These are phyloP conservation scores for Gonatopus flavifemur DNA, from an alignment of 1,140 invertebrate species.

Conservation along the genomic window DNA sequence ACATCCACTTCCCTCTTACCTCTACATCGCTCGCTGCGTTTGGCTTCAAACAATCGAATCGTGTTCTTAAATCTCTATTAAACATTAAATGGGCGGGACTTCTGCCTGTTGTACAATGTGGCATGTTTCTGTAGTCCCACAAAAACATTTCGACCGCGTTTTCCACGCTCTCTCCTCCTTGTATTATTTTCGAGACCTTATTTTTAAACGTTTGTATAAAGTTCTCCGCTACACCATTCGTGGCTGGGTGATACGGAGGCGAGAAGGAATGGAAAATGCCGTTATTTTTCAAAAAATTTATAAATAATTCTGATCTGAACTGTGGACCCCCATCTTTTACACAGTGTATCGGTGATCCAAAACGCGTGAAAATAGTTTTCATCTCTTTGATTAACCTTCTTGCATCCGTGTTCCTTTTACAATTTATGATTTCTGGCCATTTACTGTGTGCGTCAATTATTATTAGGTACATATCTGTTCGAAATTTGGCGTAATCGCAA, in stretches of 20 bases:
- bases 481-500: slow-evolving; percentile 8
- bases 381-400: not conserved
- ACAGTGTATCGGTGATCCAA: not conserved
- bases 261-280: not conserved
- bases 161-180: slow-evolving; percentile 7
- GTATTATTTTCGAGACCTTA: slow-evolving; percentile 6
- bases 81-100: slow-evolving; percentile 10
- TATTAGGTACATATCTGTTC: slow-evolving; percentile 1
- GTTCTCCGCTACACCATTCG: no score
- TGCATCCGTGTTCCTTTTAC: not conserved
- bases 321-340: not conserved
- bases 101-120: slow-evolving; percentile 6
- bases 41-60: not conserved
- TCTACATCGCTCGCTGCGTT: not conserved
- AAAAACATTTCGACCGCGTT: slow-evolving; percentile 3
- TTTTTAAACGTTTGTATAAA: not conserved
- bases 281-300: not conserved
- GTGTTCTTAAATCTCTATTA: not conserved
- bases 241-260: no score
- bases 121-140: slow-evolving; percentile 8
- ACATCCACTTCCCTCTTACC: not conserved
- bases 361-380: not conserved
- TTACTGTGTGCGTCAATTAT: not conserved
- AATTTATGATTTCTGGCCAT: not conserved
- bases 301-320: not conserved